phyloP scores from a whole-genome alignment of 2,797 vertebrate species.

The Poliocrania exsul region DNA sequence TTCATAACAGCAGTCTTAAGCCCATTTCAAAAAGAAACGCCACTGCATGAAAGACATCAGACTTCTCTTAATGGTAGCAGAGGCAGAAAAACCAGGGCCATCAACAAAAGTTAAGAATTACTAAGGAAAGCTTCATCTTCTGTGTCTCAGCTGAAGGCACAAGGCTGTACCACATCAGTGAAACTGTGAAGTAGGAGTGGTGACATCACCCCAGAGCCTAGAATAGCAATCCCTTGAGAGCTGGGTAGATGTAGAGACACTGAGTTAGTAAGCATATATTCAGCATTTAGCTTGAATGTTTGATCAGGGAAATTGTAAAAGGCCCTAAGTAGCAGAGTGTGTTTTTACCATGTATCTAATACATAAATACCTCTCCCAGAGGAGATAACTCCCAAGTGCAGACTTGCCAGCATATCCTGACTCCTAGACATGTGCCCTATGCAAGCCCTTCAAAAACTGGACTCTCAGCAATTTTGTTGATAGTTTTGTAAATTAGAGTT shows the following conservation, averaged over 20 bases:
- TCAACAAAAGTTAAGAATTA: neutral
- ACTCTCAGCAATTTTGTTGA: neutral
- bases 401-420: conserved; percentile 4
- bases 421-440: neutral
- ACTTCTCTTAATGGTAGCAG: neutral
- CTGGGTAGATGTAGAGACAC: conserved; percentile 5
- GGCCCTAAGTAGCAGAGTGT: conserved; percentile 30
- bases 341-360: conserved; percentile 38
- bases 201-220: conserved; percentile 23
- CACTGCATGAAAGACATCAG: neutral
- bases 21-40: neutral
- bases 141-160: neutral
- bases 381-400: conserved; percentile 12
- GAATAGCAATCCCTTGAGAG: conserved; percentile 30
- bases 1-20: neutral
- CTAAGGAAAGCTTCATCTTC: neutral
- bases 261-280: conserved; percentile 1
- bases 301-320: conserved; percentile 29
- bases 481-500: neutral
- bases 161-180: neutral
- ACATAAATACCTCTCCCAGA: conserved; percentile 42
- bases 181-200: neutral
- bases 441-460: neutral
- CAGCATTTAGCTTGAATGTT: conserved; percentile 44
- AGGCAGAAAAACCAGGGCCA: neutral